A percentile compares a stretch with the other conserved stretches of the same genome.
Conservation (phyloP, 2,113 vertebrate genomes). For the Camelus bactrianus region DNA sequence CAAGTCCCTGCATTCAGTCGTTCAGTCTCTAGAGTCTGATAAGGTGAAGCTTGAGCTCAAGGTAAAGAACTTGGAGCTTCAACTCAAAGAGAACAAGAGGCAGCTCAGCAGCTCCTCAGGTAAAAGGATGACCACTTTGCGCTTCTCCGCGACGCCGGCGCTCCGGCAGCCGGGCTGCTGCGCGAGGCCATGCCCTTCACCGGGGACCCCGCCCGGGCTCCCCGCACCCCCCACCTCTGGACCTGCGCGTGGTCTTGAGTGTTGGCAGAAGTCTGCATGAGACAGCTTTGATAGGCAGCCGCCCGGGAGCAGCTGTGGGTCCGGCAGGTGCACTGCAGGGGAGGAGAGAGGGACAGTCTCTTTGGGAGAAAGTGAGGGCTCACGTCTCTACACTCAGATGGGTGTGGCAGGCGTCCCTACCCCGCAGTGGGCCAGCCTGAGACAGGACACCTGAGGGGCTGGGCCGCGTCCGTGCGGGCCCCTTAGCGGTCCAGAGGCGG, state of each 20-base stretch:
- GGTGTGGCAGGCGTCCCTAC: accelerated
- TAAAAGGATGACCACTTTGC: neutral
- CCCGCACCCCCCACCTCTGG: neutral
- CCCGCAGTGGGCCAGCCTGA: neutral
- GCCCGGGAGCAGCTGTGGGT: accelerated
- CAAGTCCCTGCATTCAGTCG: slow-evolving; percentile 90
- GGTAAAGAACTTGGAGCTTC: slow-evolving; percentile 92
- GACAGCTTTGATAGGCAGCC: accelerated
- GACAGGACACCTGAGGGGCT: neutral
- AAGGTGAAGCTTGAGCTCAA: slow-evolving; percentile 93
- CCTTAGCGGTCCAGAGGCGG: accelerated
- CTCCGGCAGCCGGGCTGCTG: no score
- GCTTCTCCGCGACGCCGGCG: accelerated
- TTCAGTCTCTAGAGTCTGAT: slow-evolving; percentile 93
- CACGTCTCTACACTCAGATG: no score
- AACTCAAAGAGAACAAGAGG: slow-evolving; percentile 87
- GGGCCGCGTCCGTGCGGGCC: neutral
- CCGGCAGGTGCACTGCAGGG: accelerated
- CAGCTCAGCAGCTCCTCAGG: slow-evolving; percentile 86
- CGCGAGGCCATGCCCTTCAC: no score
- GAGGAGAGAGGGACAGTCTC: neutral
- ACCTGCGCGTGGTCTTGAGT: accelerated
- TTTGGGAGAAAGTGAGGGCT: accelerated
- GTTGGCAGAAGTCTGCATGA: accelerated
- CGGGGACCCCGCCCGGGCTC: no score